Evolutionary conservation across 2,888 invertebrate genomes (phyloP).

Genomic region (Pheosia tremula): DNA sequence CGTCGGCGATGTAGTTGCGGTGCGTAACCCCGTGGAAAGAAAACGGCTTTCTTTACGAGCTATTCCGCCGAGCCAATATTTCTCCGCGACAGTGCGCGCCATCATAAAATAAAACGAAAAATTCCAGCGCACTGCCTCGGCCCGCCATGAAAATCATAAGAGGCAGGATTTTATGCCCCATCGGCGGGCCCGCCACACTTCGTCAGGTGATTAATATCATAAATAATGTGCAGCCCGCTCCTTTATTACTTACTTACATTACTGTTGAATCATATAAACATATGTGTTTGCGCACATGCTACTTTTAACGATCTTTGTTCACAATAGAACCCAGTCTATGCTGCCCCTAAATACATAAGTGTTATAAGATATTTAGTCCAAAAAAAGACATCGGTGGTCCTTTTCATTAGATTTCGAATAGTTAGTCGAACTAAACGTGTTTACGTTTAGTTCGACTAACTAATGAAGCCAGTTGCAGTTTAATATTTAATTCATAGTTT

Average conservation of each 20-base stretch:
- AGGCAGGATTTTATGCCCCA: conserved; percentile 77
- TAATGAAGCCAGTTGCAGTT: not conserved
- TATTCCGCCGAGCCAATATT: conserved; percentile 84
- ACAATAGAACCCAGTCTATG: not conserved
- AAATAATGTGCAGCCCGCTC: conserved; percentile 37
- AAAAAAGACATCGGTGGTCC: not conserved
- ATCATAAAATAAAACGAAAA: conserved; percentile 85
- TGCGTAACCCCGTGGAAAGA: conserved; percentile 79
- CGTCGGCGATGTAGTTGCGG: conserved; percentile 65
- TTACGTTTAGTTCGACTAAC: not conserved
- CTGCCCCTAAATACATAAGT: not conserved
- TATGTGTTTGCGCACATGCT: not conserved
- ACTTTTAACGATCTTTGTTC: not conserved
- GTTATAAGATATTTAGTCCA: no score
- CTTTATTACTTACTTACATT: conserved; percentile 3
- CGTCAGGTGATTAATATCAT: conserved; percentile 74
- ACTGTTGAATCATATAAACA: conserved; percentile 5
- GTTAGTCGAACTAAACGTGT: not conserved
- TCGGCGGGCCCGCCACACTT: conserved; percentile 62
- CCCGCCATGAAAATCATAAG: conserved; percentile 82
- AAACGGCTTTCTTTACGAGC: conserved; percentile 83
- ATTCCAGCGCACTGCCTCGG: conserved; percentile 77
- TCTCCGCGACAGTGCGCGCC: conserved; percentile 83
- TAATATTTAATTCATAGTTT: not conserved
- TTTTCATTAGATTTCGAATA: not conserved